Evolutionary conservation across 2,797 vertebrate genomes (phyloP).

Genomic region (Sebastes hopkinsi): DNA sequence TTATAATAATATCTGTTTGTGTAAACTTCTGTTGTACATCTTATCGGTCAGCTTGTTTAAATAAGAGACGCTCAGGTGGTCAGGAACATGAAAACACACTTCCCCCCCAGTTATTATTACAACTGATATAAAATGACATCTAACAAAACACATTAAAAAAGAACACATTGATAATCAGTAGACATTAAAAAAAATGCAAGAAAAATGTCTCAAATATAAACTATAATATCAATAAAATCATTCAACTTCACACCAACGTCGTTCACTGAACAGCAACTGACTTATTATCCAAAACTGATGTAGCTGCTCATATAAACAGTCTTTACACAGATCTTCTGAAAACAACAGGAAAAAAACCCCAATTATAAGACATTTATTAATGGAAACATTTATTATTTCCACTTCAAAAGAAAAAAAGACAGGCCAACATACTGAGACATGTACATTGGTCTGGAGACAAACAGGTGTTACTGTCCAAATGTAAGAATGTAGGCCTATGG

Average conservation of each 20-base stretch:
- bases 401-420: neutral
- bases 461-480: neutral
- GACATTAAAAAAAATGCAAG: neutral
- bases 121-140: neutral
- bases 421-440: neutral
- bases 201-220: neutral
- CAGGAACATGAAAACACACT: neutral
- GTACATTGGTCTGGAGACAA: neutral
- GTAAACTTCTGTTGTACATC: neutral
- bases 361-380: neutral
- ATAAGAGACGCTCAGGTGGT: neutral
- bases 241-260: neutral
- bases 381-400: conserved; percentile 17
- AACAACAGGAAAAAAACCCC: neutral
- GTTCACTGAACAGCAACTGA: neutral
- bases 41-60: conserved; percentile 3
- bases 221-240: neutral
- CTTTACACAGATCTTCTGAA: neutral
- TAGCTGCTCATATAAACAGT: neutral
- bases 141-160: neutral
- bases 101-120: neutral
- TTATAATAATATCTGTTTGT: neutral
- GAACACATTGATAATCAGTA: neutral
- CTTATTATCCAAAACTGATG: neutral
- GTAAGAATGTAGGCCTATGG: neutral